phyloP scores from a whole-genome alignment of 2,113 vertebrate species.

The Pan troglodytes region NHGRI_mPanTro3-v2.1_pri NC_072403.2:89510501-89511000 shows the following conservation, averaged over 20 bases:
- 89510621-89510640: neutral
- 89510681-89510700: neutral
- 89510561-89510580: constrained; percentile 57
- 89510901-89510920: neutral
- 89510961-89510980: neutral
- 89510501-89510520: constrained; percentile 52
- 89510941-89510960: neutral
- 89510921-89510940: neutral
- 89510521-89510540: constrained; percentile 45
- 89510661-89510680: neutral
- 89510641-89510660: neutral
- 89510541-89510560: neutral
- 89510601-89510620: constrained; percentile 37
- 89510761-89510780: neutral
- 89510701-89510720: constrained; percentile 44
- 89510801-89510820: neutral
- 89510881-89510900: neutral
- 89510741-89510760: neutral
- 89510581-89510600: constrained; percentile 43
- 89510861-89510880: neutral
- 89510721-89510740: neutral
- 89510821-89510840: neutral
- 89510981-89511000: constrained; percentile 12
- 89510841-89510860: neutral
- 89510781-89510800: neutral